phyloP scores from a whole-genome alignment of 2,888 invertebrate genomes.

The Punctoribates punctum region DNA sequence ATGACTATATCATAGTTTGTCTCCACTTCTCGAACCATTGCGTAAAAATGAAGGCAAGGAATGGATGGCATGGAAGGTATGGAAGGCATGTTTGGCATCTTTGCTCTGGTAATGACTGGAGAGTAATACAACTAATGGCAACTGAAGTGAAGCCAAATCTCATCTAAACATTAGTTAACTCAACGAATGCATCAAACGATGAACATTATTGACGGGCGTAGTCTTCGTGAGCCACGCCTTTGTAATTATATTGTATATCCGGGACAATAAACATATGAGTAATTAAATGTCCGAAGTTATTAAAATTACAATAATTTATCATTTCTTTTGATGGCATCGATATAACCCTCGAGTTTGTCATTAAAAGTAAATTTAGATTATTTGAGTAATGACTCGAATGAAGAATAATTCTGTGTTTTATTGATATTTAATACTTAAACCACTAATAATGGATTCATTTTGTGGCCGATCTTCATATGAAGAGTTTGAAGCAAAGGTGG shows the following conservation, averaged over 20 bases:
- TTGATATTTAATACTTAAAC: conserved; percentile 9
- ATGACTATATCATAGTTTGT: background rate
- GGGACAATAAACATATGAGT: conserved; percentile 30
- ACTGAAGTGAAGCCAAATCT: background rate
- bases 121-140: too few relatives aligned
- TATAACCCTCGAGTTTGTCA: background rate
- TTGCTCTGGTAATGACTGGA: background rate
- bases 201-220: conserved; percentile 22
- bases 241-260: conserved; percentile 32
- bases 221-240: conserved; percentile 28
- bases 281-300: conserved; percentile 30
- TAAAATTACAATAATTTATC: conserved; percentile 7
- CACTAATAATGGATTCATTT: background rate
- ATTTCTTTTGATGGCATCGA: background rate
- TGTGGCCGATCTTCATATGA: background rate
- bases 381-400: background rate
- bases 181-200: conserved; percentile 20
- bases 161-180: conserved; percentile 1
- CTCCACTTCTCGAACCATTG: background rate
- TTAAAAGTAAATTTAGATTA: background rate
- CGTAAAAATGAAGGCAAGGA: background rate
- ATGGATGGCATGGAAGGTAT: background rate
- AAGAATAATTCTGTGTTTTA: background rate
- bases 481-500: background rate
- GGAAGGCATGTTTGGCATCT: background rate